Base-by-base conservation (phyloP, 2,888 invertebrate genomes). In the Brachyopa scutellaris region DNA sequence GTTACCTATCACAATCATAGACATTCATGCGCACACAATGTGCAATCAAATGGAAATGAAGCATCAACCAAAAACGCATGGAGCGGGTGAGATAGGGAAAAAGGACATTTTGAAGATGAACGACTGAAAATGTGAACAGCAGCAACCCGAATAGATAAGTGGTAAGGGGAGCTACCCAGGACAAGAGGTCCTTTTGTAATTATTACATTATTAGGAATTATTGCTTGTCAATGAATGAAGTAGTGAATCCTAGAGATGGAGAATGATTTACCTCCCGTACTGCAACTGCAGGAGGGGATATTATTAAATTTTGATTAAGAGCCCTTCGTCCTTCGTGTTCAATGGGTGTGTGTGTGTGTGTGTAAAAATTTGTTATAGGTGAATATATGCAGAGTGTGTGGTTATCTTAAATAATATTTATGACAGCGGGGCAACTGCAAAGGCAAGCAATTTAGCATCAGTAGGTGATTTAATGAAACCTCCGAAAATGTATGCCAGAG, bases 261-360 rank as follows among this genome's bases (percentile, higher is more conserved):
- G 31, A 67, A 80, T 82, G 77, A 82, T 82, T 82, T 77, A 82
- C 64, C 64, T 66, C 33, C 13, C 23, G 21, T 45, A 61, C 61
- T 53, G 53, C 51, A 61, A 49, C 26, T 21, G 7, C 11, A 13
- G 17, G 7, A 19, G 13, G 11, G 11, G 53, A 74, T 77, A 72
- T 80, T 80, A 82, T 82, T 82, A 82, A 82, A 82, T 77, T 77
- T 82, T 82, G 82, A 82, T 82, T 82, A 82, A 82, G 64, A 45
- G 53, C 47, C 62, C n/a, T 23, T 49, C 59, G 40, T 21, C 47
- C 51, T 26, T 6, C 26, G 3, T 26, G 57, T 55, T 17, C 1
- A 19, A 53, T 9, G 2, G 21, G 29, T 31, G 19, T 33, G 21
- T 29, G 55, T 26, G 36, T 49, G 26, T 57, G 47, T n/a, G 23